phyloP scores from a whole-genome alignment of 2,888 invertebrate species.

The Cheilosia urbana region DNA sequence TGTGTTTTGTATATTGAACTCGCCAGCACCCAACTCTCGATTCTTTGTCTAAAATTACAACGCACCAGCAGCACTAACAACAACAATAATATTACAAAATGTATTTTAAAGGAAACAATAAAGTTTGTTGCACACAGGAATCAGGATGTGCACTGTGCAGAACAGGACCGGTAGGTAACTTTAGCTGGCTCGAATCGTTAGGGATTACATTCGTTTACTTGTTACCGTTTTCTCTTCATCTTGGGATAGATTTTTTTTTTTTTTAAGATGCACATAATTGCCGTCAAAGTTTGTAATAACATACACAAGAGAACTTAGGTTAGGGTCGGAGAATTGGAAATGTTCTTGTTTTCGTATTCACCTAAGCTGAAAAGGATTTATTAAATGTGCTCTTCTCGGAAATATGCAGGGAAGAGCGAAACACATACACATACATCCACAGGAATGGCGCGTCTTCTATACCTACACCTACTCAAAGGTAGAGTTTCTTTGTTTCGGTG shows the following conservation, averaged over 20 bases:
- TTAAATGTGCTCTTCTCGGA: slow-evolving; percentile 8
- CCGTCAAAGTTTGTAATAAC: slow-evolving; percentile 68
- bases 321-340: slow-evolving; percentile 12
- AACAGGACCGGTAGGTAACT: neutral
- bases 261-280: slow-evolving; percentile 69
- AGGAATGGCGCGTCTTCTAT: neutral
- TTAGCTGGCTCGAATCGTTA: slow-evolving; percentile 45
- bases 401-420: neutral
- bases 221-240: slow-evolving; percentile 46
- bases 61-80: neutral
- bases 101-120: slow-evolving; percentile 69
- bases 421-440: slow-evolving; percentile 4
- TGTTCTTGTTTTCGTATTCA: neutral
- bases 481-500: slow-evolving; percentile 61
- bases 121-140: slow-evolving; percentile 50
- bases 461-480: slow-evolving; percentile 3
- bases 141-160: slow-evolving; percentile 36
- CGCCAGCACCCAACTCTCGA: slow-evolving; percentile 41
- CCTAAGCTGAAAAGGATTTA: slow-evolving; percentile 17
- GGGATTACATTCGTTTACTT: slow-evolving; percentile 66
- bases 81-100: slow-evolving; percentile 46
- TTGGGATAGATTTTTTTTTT: neutral
- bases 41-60: slow-evolving; percentile 71
- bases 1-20: slow-evolving; percentile 37
- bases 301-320: neutral